Percentiles rank a stretch among this genome's conserved stretches.
phyloP scores from a whole-genome alignment of 2,888 invertebrate genomes.

The Sclerodermus sp. region DNA sequence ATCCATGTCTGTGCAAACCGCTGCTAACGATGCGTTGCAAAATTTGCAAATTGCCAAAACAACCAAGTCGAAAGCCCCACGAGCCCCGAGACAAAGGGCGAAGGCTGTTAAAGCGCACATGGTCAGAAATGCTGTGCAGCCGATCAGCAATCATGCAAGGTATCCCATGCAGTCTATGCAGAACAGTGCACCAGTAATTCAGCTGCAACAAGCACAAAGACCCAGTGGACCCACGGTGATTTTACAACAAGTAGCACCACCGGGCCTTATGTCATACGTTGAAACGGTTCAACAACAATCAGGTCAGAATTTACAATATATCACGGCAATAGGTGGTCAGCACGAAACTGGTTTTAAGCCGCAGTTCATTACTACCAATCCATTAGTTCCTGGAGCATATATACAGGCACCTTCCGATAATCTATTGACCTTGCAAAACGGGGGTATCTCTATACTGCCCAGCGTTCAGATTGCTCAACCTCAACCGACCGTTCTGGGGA shows the following conservation, averaged over 20 bases:
- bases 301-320: slow-evolving; percentile 75
- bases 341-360: slow-evolving; percentile 48
- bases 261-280: slow-evolving; percentile 69
- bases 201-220: slow-evolving; percentile 63
- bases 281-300: slow-evolving; percentile 70
- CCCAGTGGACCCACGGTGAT: slow-evolving; percentile 67
- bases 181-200: slow-evolving; percentile 62
- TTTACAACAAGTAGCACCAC: slow-evolving; percentile 67
- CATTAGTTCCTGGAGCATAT: slow-evolving; percentile 50
- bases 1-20: slow-evolving; percentile 16
- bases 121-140: slow-evolving; percentile 35
- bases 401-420: slow-evolving; percentile 52
- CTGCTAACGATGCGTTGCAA: slow-evolving; percentile 22
- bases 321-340: slow-evolving; percentile 71
- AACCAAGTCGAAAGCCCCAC: slow-evolving; percentile 38
- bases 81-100: slow-evolving; percentile 37
- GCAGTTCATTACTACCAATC: slow-evolving; percentile 49
- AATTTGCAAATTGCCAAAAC: slow-evolving; percentile 31
- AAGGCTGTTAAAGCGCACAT: slow-evolving; percentile 41
- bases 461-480: slow-evolving; percentile 49
- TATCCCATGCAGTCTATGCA: slow-evolving; percentile 48
- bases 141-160: slow-evolving; percentile 32
- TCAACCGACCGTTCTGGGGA: slow-evolving; percentile 51
- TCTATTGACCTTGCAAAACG: slow-evolving; percentile 47
- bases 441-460: slow-evolving; percentile 52